Evolutionary conservation across 2,888 invertebrate genomes (phyloP), one percentile per base, ranked within the genome.

Genomic region (Melanotus villosus): DNA sequence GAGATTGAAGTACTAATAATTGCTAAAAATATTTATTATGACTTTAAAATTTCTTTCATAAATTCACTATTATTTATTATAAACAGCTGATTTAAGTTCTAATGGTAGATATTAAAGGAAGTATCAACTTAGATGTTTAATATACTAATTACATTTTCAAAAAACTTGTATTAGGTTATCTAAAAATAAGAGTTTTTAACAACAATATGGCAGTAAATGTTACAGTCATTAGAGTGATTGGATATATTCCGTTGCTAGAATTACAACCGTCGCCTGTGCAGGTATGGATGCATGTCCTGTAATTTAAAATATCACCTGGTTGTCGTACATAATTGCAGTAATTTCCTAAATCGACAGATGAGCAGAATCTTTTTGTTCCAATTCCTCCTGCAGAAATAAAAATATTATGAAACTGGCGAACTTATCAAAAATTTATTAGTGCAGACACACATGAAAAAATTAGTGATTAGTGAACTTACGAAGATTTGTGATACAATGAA

Each of bases 321-420:
- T 96, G 93, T 71, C 89, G 86, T 0, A 96, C 94, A 83, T 94
- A 95, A 81, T 96, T 92, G 84, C 97, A 97, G 79, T 94, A 95
- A 83, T 95, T 95, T 12, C 96, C 96, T 79, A 95, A 85, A 83
- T 96, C 92, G 78, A 93, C 85, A 0, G 96, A 91, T 1, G 96
- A 96, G 82, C 97, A 97, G 81, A 90, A 96, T 73, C 97, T 88
- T 79, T 93, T 93, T 32, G 96, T 95, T 47, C 96, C 95, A 72
- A 96, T 92, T 18, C 95, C 95, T 86, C 95, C 95, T 95, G 84
- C 12, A 87, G 26, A 86, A 73, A 66, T n/a, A n/a, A 64, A 65
- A 66, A 58, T 2, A 30, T 50, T 43, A 16, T 18, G 2, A 16
- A 16, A 43, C 2, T 6, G n/a, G 19, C 18, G 16, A 43, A 43